A percentile compares a stretch with the other conserved stretches of the same genome.
phyloP scores from a whole-genome alignment of 2,888 invertebrate species.

The Tethea ocularis region DNA sequence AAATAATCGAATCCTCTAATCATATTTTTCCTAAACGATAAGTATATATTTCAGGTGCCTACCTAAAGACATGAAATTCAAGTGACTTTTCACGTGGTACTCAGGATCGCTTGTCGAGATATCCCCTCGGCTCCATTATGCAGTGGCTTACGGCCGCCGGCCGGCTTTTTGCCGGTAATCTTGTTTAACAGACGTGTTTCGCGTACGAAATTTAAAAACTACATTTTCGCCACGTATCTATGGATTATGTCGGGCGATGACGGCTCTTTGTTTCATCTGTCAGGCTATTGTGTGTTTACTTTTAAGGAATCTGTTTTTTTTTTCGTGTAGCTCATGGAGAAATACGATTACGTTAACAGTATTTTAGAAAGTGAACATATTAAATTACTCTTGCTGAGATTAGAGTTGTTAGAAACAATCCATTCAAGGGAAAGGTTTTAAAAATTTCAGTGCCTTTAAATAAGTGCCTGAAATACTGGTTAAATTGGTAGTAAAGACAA shows the following conservation, averaged over 20 bases:
- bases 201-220: slow-evolving; percentile 47
- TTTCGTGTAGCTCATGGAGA: neutral
- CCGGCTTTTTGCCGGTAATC: slow-evolving; percentile 52
- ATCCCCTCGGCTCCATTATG: slow-evolving; percentile 46
- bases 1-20: neutral
- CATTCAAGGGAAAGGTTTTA: too few relatives aligned
- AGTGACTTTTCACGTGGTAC: slow-evolving; percentile 6
- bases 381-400: neutral
- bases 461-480: too few relatives aligned
- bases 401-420: too few relatives aligned
- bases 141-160: slow-evolving; percentile 49
- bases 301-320: neutral
- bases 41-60: neutral
- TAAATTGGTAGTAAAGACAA: too few relatives aligned
- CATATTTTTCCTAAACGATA: neutral
- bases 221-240: slow-evolving; percentile 36
- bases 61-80: slow-evolving; percentile 20
- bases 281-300: neutral
- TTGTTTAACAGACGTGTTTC: slow-evolving; percentile 54
- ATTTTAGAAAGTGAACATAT: neutral
- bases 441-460: too few relatives aligned
- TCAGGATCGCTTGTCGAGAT: slow-evolving; percentile 31
- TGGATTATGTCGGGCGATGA: slow-evolving; percentile 23
- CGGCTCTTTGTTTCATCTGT: neutral
- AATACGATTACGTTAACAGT: neutral